Evolutionary conservation across 1,140 invertebrate genomes (phyloP).

Genomic region (Leptestheria dahalacensis): DNA sequence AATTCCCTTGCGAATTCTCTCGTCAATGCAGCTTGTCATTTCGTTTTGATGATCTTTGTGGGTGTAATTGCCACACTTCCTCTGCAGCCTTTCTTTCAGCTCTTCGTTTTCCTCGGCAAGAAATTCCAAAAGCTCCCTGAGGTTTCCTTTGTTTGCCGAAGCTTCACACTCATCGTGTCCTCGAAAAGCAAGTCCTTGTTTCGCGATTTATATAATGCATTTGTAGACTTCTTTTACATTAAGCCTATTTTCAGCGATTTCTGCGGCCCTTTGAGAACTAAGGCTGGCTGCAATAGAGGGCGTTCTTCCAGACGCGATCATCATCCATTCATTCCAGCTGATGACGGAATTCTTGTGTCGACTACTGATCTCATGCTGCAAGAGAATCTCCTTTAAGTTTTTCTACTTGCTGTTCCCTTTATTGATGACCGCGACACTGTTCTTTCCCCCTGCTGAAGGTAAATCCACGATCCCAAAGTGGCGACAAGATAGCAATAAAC

Average conservation of each 20-base stretch:
- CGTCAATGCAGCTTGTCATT: too few relatives aligned
- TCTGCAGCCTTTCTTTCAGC: neutral
- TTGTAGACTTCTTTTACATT: neutral
- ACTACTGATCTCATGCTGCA: too few relatives aligned
- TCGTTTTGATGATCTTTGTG: slow-evolving; percentile 13
- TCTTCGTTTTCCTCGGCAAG: slow-evolving; percentile 12
- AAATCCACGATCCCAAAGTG: neutral
- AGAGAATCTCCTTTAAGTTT: too few relatives aligned
- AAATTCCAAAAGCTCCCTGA: slow-evolving; percentile 22
- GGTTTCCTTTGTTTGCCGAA: slow-evolving; percentile 23
- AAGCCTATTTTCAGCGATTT: slow-evolving; percentile 8
- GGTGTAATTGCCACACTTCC: slow-evolving; percentile 12
- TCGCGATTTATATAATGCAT: slow-evolving; percentile 15
- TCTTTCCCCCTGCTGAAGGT: neutral
- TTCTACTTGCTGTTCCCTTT: neutral
- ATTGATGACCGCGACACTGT: neutral
- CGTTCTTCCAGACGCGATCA: too few relatives aligned
- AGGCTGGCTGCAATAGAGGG: slow-evolving; percentile 1
- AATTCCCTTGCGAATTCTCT: too few relatives aligned
- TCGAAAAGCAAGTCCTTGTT: slow-evolving; percentile 25
- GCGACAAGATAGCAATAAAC: slow-evolving; percentile 4
- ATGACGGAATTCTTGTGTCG: too few relatives aligned
- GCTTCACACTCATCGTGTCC: slow-evolving; percentile 22
- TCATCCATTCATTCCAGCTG: too few relatives aligned
- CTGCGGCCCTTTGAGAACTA: neutral